Conservation (phyloP, 2,797 vertebrate genomes). For the Momotus momota region DNA sequence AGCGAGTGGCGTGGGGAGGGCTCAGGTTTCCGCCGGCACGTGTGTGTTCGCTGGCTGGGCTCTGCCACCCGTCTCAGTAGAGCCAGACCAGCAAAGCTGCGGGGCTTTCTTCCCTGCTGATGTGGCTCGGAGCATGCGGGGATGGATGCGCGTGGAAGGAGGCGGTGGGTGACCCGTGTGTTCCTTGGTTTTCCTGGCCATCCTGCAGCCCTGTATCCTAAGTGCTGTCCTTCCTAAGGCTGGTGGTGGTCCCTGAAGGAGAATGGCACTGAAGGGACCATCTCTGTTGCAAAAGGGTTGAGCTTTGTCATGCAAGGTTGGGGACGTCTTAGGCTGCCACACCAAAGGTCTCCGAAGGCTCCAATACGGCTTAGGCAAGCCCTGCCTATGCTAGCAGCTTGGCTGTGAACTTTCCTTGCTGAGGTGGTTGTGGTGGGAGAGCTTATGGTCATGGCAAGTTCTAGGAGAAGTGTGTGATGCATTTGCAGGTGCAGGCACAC, state of each 20-base stretch:
- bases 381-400: neutral
- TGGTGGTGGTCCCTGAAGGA: neutral
- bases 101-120: neutral
- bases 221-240: neutral
- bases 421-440: neutral
- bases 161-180: rapidly evolving
- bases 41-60: rapidly evolving
- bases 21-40: neutral
- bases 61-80: neutral
- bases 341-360: neutral
- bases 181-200: neutral
- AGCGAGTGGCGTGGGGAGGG: neutral
- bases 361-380: neutral
- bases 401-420: neutral
- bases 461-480: neutral
- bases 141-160: neutral
- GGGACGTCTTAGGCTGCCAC: neutral
- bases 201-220: neutral
- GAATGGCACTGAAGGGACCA: neutral
- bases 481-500: neutral
- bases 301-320: neutral
- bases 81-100: neutral
- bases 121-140: neutral
- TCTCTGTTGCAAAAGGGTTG: neutral
- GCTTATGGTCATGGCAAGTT: neutral